Base-by-base conservation (phyloP, 2,113 vertebrate genomes). In the Microtus ochrogaster region DNA sequence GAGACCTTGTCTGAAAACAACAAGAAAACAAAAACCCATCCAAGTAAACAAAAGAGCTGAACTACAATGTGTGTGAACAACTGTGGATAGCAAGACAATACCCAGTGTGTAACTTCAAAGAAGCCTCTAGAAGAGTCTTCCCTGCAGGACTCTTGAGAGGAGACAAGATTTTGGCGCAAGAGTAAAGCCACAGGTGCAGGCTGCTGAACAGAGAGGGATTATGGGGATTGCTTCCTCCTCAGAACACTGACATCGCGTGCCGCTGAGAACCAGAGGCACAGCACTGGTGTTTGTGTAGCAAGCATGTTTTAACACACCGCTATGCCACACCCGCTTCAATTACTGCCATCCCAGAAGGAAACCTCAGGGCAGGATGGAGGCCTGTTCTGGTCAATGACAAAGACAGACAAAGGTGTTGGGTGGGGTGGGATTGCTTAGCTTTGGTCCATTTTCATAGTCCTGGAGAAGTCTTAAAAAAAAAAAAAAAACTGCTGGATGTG, bases 301-400 rank as follows among this genome's bases (percentile, higher is more conserved):
- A 44, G 63, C 28, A 19, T 41, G 55, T 49, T 79, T 74, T 47
- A 73, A 84, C 70, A 41, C 2, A 47, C 22, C 28, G 28, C 41
- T n/a, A 24, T 3, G 39, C 70, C 65, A 83, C 47, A 84, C 70
- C 66, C 39, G 91, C 47, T 3, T 30, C 88, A 41, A n/a, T 47
- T 39, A n/a, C 16, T 76, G 14, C 24, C 19, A 24, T 33, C 73
- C 70, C 2, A 41, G 79, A 84, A 84, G 79, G 55, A 74, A 82
- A 44, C 5, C 21, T 96, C 36, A 28, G 66, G 33, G 78, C 72
- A 68, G 22, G 81, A 90, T 8, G 89, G 81, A 86, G 66, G 8
- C 79, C 66, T 84, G 89, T 93, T 94, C 78, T 76, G 58, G 81
- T 44, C 58, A 65, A 65, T 39, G 61, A 77, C 76, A 84, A 92